Evolutionary conservation across 2,113 vertebrate genomes (phyloP).

Genomic region (Hypanus sabinus): DNA sequence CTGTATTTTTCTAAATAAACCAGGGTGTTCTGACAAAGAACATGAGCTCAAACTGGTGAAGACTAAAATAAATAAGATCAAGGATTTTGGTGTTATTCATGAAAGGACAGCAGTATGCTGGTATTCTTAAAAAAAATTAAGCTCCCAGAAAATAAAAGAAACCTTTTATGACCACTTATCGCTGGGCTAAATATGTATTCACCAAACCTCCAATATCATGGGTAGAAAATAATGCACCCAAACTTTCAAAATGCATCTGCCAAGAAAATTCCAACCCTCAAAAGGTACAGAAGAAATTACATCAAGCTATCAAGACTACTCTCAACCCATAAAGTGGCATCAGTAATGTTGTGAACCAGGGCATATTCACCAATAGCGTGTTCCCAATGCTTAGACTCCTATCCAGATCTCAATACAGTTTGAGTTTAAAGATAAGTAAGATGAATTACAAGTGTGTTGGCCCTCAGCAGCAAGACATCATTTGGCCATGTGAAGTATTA

Average conservation of each 20-base stretch:
- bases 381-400: too few relatives aligned
- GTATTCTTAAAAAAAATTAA: not conserved
- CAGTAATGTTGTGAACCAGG: too few relatives aligned
- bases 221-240: not conserved
- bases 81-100: not conserved
- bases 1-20: not conserved
- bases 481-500: too few relatives aligned
- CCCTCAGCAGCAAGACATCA: too few relatives aligned
- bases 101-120: not conserved
- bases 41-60: not conserved
- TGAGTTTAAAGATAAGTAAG: too few relatives aligned
- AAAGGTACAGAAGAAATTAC: too few relatives aligned
- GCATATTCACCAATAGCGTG: too few relatives aligned
- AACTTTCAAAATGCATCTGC: not conserved
- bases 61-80: not conserved
- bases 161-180: not conserved
- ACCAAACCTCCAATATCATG: not conserved
- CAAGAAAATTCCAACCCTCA: too few relatives aligned
- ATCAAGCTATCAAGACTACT: too few relatives aligned
- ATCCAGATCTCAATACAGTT: too few relatives aligned
- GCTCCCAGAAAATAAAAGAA: not conserved
- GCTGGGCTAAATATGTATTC: not conserved
- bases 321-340: too few relatives aligned
- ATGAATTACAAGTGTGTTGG: too few relatives aligned
- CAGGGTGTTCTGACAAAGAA: not conserved